These are phyloP conservation scores for Caenorhabditis sulstoni DNA, from an alignment of 2,888 invertebrate species.

Conservation along the genomic window DNA sequence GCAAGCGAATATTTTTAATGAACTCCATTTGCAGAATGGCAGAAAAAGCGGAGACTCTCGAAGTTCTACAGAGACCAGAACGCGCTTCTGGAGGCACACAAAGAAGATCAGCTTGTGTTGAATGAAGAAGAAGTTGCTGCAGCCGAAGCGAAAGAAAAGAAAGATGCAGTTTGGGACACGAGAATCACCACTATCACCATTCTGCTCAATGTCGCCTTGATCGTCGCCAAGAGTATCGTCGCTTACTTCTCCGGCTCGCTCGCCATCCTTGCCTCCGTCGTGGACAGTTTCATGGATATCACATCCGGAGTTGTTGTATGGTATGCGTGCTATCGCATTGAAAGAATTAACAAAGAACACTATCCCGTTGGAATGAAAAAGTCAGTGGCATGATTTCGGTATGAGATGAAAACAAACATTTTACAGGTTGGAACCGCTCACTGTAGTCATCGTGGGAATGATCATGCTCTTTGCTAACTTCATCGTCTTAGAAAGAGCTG, in stretches of 20 bases:
- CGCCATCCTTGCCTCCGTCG: constrained; percentile 82
- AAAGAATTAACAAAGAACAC: constrained; percentile 79
- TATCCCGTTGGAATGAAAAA: constrained; percentile 82
- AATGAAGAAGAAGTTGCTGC: constrained; percentile 32
- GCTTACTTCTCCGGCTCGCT: constrained; percentile 82
- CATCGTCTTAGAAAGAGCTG: constrained; percentile 81
- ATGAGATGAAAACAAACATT: too few relatives aligned
- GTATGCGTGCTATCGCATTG: constrained; percentile 77
- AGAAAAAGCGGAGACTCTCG: constrained; percentile 18
- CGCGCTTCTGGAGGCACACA: constrained; percentile 44
- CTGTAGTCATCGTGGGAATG: constrained; percentile 81
- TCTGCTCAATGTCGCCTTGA: constrained; percentile 64
- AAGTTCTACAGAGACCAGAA: constrained; percentile 61
- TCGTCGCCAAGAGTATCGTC: constrained; percentile 77
- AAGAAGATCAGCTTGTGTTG: constrained; percentile 48
- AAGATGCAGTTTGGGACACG: constrained; percentile 61
- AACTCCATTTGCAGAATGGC: constrained; percentile 25
- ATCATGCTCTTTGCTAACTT: constrained; percentile 81
- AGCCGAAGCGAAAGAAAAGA: constrained; percentile 15
- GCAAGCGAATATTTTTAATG: too few relatives aligned
- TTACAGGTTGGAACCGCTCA: constrained; percentile 81
- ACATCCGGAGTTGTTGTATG: constrained; percentile 81
- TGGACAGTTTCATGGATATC: constrained; percentile 82
- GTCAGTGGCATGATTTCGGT: constrained; percentile 10
- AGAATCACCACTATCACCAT: constrained; percentile 67